Evolutionary conservation across 2,113 vertebrate genomes (phyloP), one percentile per base, ranked within the genome.

Genomic region (Puntigrus tetrazona): DNA sequence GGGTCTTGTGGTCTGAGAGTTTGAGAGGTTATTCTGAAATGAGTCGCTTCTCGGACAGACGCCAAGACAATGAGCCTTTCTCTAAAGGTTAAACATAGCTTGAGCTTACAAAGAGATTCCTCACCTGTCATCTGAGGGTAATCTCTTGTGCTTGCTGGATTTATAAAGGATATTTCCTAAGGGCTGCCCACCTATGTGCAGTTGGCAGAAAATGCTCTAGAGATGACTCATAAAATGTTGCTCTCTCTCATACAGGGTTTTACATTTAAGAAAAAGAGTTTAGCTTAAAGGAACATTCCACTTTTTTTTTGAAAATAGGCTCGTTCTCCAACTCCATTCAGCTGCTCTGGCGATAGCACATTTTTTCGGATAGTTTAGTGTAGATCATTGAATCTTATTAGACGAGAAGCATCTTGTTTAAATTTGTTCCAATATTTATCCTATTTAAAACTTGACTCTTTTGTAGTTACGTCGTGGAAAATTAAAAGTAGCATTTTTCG

Each of bases 121-220:
- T 69, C 72, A 77, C 78, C 67, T 88, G 69, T 81, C 75, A 61
- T 45, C 41, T 45, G 43, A 67, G 59, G n/a, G 87, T 73, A 83
- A 88, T 84, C 82, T 61, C 72, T 81, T 38, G 61, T 36, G 50
- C 31, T 55, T 16, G 1, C 31, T 11, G 6, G 41, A 86, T 82
- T 73, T 76, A 81, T 76, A 67, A 20, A 27, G 63, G 41, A 72
- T 50, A 81, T 67, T 78, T 84, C 82, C n/a, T 52, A 61, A 72
- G 41, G 83, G 59, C 82, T 38, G 31, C 59, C 70, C 72, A 63
- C 75, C 78, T 63, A 57, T 61, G 61, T 82, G 80, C 73, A 50
- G 13, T 47, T 79, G 25, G 16, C 45, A 78, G 70, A 63, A 25
- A 52, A 55, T 50, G 25, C 47, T 59, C 22, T 29, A 22, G 77